Evolutionary conservation across 1,140 invertebrate genomes (phyloP), one percentile per base, ranked within the genome.

Genomic region (Temnothorax longispinosus): DNA sequence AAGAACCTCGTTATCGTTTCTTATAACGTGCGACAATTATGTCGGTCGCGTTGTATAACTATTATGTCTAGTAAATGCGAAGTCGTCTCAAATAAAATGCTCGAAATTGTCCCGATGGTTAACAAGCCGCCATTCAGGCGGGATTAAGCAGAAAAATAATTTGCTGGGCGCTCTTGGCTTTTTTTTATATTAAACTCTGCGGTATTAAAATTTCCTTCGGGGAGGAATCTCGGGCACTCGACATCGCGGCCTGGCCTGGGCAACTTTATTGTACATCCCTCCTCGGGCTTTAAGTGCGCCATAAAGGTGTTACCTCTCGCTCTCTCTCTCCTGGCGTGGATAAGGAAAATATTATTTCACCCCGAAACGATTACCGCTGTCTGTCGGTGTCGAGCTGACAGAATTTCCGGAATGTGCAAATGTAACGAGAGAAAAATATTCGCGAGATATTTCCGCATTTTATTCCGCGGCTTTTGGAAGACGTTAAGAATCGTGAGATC

Each of bases 161-260:
- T 52, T 71, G 64, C 21, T 35, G 8, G 5, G 8, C 11, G 21
- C 41, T 44, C 44, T 35, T 47, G 18, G n/a, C n/a, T 64, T 38
- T 35, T 35, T 67, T 82, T 58, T 82, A n/a, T 82, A 82, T 60
- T 75, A 84, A 84, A 84, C 80, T 27, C 67, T 32, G 44, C 80
- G 52, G 41, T 82, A 84, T 84, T 84, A 74, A 84, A 75, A 84
- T 74, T 74, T 75, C 7, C 77, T 56, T 60, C 32, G 41, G 27
- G 41, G 4, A 60, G 44, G 80, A 84, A 74, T 84, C 54, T 60
- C 52, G 67, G 27, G 32, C 62, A 67, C 52, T 56, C 78, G 32
- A 21, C 50, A 13, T 82, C 35, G 18, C 18, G 80, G 1, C 6
- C 62, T 18, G 38, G 10, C 15, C 50, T 18, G 18, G 52, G 52